Base-by-base conservation (phyloP, 2,797 vertebrate genomes). In the Sebastes cheni region DNA sequence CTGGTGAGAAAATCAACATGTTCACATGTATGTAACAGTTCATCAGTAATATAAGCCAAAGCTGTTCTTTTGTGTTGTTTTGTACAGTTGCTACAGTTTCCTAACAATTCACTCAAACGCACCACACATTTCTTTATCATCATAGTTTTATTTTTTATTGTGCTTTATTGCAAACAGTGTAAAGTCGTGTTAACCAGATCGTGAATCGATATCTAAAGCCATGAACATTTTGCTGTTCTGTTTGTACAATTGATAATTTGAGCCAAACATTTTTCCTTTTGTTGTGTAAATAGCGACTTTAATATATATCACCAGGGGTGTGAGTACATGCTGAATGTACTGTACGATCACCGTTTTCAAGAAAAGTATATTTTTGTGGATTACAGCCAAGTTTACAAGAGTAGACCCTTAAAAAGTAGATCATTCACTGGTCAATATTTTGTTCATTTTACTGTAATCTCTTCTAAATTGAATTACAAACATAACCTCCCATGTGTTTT, bases 41-140 rank as follows among this genome's bases (percentile, higher is more conserved):
- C 97, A 97, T 97, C 97, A 97, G 97, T 97, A 97, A 97, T 97
- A 97, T 96, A 98, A 99, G 97, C 98, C 98, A 99, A 99, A 99
- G 98, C 96, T 97, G 96, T 96, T 95, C 94, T 95, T 96, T 95
- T 96, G 95, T 92, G 90, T 93, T 96, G 96, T 96, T 95, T 96
- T 95, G 92, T 97, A 96, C 96, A 95, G 96, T 96, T 96, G 96
- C 96, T 96, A 96, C 96, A 61, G 90, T 97, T 96, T 96, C 95
- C 94, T 92, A 89, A 96, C 96, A 96, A 81, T 95, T 94, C 88
- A 93, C 91, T 93, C 89, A 89, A 86, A 92, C 36, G 62, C 90
- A 90, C 95, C 96, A 52, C 20, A n/a, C 50, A 60, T 88, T 92
- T 87, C 86, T 91, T 90, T 8, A 46, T 93, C 80, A 66, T 92